phyloP scores from a whole-genome alignment of 2,113 vertebrate species.

The Hippocampus zosterae region DNA sequence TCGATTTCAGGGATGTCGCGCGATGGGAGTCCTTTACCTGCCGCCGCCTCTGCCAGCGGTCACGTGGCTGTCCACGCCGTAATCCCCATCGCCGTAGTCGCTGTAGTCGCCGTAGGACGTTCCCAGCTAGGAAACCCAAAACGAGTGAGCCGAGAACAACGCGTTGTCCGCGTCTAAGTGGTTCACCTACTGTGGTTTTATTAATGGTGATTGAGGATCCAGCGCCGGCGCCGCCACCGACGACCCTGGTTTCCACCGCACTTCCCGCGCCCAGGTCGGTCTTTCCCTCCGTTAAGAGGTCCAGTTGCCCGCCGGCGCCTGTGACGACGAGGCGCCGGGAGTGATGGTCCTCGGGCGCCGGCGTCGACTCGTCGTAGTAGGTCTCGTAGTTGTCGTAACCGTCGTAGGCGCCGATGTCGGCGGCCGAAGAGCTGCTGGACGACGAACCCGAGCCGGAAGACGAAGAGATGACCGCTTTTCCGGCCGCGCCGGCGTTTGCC shows the following conservation, averaged over 20 bases:
- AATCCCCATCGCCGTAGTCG: conserved; percentile 56
- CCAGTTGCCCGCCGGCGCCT: conserved; percentile 30
- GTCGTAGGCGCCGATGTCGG: conserved; percentile 40
- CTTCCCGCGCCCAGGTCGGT: conserved; percentile 42
- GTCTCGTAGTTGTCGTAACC: conserved; percentile 46
- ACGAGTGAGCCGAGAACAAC: neutral
- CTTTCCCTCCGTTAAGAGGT: conserved; percentile 39
- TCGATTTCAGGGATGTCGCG: neutral
- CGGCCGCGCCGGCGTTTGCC: neutral
- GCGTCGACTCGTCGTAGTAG: conserved; percentile 62
- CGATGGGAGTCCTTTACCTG: neutral
- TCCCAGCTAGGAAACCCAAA: conserved; percentile 36
- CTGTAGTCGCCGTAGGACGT: conserved; percentile 52
- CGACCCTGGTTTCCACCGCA: conserved; percentile 34
- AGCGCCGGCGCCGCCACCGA: conserved; percentile 23
- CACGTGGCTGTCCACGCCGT: conserved; percentile 41
- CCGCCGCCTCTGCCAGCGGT: conserved; percentile 34
- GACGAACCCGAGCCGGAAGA: conserved; percentile 19
- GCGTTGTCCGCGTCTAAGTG: neutral
- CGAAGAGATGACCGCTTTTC: conserved; percentile 26
- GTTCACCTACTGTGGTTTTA: conserved; percentile 53
- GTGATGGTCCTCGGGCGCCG: conserved; percentile 32
- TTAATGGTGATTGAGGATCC: conserved; percentile 49
- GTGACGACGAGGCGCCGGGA: conserved; percentile 46
- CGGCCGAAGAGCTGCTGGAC: conserved; percentile 22